These are phyloP conservation scores for Nesidiocoris tenuis DNA, from an alignment of 2,888 invertebrate species.

Conservation along the genomic window DNA sequence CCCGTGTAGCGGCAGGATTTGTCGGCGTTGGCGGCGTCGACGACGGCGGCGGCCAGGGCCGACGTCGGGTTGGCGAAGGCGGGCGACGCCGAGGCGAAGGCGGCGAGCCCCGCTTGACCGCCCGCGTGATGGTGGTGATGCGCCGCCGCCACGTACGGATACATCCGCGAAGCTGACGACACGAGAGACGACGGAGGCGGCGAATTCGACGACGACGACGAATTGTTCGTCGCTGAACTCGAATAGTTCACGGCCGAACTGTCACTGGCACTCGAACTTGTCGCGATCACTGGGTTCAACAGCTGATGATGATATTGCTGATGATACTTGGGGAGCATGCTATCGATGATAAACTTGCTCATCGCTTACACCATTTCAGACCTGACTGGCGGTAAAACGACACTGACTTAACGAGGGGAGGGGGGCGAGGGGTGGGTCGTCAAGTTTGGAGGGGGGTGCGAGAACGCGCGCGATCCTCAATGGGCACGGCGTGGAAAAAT, in stretches of 20 bases:
- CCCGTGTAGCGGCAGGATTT: constrained; percentile 76
- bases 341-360: constrained; percentile 97
- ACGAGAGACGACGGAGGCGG: constrained; percentile 55
- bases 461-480: constrained; percentile 1
- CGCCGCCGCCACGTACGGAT: constrained; percentile 78
- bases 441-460: constrained; percentile 15
- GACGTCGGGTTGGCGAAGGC: constrained; percentile 60
- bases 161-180: constrained; percentile 72
- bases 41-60: constrained; percentile 64
- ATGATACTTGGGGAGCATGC: constrained; percentile 95
- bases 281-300: constrained; percentile 58
- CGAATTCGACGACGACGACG: constrained; percentile 59
- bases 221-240: constrained; percentile 55
- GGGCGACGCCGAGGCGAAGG: constrained; percentile 63
- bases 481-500: background rate
- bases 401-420: constrained; percentile 45
- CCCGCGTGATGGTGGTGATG: constrained; percentile 60
- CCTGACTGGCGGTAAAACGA: constrained; percentile 41
- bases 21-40: constrained; percentile 67
- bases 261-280: constrained; percentile 57
- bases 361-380: constrained; percentile 58
- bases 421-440: constrained; percentile 33
- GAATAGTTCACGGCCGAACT: constrained; percentile 61
- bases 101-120: constrained; percentile 67
- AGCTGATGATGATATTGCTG: constrained; percentile 68